Base-by-base conservation (phyloP, 2,888 invertebrate genomes). In the Colostygia pectinataria region DNA sequence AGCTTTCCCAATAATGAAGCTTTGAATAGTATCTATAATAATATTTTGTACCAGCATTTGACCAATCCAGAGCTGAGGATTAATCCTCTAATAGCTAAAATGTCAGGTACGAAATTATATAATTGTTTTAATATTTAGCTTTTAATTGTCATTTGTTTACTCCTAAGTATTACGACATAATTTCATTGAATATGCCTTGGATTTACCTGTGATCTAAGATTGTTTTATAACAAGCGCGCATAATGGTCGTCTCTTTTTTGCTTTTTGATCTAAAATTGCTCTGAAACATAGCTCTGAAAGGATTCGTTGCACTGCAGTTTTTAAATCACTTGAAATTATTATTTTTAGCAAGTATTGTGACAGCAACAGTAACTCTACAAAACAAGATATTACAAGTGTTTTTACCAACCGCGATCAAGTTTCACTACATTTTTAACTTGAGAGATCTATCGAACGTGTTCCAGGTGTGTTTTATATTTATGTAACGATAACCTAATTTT, bases 401-500 rank as follows among this genome's bases (percentile, higher is more conserved):
- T 81, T 88, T 98, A 51, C 99, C 99, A 0, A 99, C 98, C 1
- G 98, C 98, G 1, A 95, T 97, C 41, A 99, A 99, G 82, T 99
- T 98, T 69, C 99, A 99, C 81, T 99, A 99, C 72, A 95, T 98
- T 66, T 99, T 99, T 83, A 99, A 99, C 89, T 91, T 99, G 50
- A 91, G 99, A 48, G 99, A 99, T 80, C 92, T 99, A 45, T 98
- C 98, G 2, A 98, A 98, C 78, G 94, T 98, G 44, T 99, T 98
- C 78, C 97, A 97, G 93, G 97, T 95, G 10, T 25, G 31, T 24
- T 42, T 24, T 5, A 6, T 1, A 20, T 3, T 4, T 15, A 3
- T 20, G 6, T 6, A 4, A 4, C 6, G 20, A 20, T 20, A 1
- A 15, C n/a, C n/a, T n/a, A 20, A 20, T 20, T 20, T 20, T n/a